Percentiles rank a stretch among this genome's conserved stretches.
These are phyloP conservation scores for Danio kyathit DNA, from an alignment of 2,797 vertebrate genomes.

Conservation along the genomic window DNA sequence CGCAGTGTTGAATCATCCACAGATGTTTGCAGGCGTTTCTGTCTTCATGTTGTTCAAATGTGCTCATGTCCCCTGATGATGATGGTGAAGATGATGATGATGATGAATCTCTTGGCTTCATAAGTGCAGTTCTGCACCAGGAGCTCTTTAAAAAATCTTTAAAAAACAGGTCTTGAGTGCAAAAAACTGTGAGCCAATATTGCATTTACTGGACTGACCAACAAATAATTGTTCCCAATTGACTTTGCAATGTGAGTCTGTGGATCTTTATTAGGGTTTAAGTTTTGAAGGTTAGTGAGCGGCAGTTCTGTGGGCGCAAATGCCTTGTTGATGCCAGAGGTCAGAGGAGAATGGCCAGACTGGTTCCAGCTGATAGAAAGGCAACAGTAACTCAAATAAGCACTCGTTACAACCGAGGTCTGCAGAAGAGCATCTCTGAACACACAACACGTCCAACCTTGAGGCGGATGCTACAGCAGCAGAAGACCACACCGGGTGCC, in stretches of 20 bases:
- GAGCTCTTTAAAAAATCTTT: not conserved
- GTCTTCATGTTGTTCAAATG: not conserved
- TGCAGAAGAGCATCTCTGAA: too few species aligned
- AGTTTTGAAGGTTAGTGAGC: too few species aligned
- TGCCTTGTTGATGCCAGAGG: too few species aligned
- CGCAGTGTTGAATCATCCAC: slow-evolving; percentile 11
- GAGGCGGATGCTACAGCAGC: too few species aligned
- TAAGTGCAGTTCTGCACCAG: not conserved
- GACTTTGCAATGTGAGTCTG: not conserved
- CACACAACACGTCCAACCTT: too few species aligned
- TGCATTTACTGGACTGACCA: not conserved
- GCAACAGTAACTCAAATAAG: too few species aligned
- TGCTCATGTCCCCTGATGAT: slow-evolving; percentile 14
- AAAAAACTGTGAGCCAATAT: not conserved
- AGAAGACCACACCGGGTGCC: too few species aligned
- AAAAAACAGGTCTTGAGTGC: not conserved
- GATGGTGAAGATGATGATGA: not conserved
- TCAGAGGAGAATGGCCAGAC: too few species aligned
- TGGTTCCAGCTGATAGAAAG: too few species aligned
- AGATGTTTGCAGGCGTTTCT: slow-evolving; percentile 31
- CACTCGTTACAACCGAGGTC: too few species aligned
- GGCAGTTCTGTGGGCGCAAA: too few species aligned
- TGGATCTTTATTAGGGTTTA: not conserved
- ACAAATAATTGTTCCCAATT: not conserved
- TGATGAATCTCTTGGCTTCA: slow-evolving; percentile 1